Percentiles rank a stretch among this genome's conserved stretches.
These are phyloP conservation scores for Platysteira castanea DNA, from an alignment of 2,113 vertebrate species.

Conservation along the genomic window DNA sequence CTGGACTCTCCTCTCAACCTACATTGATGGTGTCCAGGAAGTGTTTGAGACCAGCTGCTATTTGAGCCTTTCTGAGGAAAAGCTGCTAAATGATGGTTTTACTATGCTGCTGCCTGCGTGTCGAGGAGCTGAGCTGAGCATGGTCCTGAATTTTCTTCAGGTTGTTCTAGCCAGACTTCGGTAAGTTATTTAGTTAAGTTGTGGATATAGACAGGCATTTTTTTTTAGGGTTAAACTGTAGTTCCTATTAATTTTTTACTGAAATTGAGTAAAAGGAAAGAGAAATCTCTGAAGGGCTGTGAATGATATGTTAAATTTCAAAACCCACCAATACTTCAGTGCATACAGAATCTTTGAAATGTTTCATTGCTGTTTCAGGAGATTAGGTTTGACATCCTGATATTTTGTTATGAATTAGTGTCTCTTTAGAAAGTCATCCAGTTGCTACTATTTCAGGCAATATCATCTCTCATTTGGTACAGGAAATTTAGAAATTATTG, in stretches of 20 bases:
- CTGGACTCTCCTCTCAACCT: conserved; percentile 87
- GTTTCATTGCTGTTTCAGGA: neutral
- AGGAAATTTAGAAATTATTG: neutral
- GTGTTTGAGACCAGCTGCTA: conserved; percentile 87
- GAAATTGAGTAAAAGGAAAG: neutral
- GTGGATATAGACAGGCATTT: neutral
- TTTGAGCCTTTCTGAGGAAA: conserved; percentile 88
- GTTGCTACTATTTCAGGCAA: neutral
- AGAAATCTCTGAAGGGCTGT: neutral
- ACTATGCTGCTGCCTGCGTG: conserved; percentile 90
- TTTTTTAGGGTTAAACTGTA: neutral
- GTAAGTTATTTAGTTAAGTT: conserved; percentile 67
- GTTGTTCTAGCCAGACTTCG: conserved; percentile 84
- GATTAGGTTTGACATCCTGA: neutral
- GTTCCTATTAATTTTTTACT: neutral
- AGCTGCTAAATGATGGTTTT: conserved; percentile 91
- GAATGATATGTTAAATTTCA: neutral
- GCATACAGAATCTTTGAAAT: neutral
- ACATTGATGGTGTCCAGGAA: conserved; percentile 90
- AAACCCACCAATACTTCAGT: neutral
- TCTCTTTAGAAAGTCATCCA: neutral
- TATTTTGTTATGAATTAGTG: neutral
- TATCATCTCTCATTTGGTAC: neutral
- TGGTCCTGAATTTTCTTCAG: conserved; percentile 85
- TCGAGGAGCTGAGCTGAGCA: conserved; percentile 82